Percentiles rank a stretch among this genome's conserved stretches.
These are phyloP conservation scores for Marasmarcha lunaedactyla DNA, from an alignment of 2,888 invertebrate genomes.

Conservation along the genomic window DNA sequence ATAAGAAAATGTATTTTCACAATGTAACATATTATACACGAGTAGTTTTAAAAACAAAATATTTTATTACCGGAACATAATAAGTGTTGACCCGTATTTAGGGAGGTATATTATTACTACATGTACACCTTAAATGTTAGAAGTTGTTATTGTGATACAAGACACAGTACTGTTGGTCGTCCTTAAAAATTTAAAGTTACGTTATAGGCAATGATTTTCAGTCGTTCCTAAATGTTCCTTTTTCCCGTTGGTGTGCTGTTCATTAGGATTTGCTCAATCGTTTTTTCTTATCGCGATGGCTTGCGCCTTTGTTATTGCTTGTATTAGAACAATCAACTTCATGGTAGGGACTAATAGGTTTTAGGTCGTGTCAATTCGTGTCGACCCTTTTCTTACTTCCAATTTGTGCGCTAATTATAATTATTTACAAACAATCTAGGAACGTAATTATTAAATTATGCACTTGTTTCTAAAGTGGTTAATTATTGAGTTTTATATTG, in stretches of 20 bases:
- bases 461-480: too few relatives aligned
- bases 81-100: conserved; percentile 51
- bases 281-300: conserved; percentile 20
- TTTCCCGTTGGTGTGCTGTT: conserved; percentile 36
- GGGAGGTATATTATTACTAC: conserved; percentile 40
- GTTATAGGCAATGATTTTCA: conserved; percentile 38
- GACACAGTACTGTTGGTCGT: conserved; percentile 39
- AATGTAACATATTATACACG: conserved; percentile 64
- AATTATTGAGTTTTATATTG: too few relatives aligned
- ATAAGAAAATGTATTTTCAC: conserved; percentile 62
- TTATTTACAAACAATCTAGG: too few relatives aligned
- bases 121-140: conserved; percentile 55
- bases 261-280: conserved; percentile 60
- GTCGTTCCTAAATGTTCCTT: conserved; percentile 55
- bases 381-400: too few relatives aligned
- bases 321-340: conserved; percentile 1
- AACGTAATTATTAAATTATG: too few relatives aligned
- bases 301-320: conserved; percentile 29
- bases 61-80: conserved; percentile 63
- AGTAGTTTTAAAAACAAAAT: conserved; percentile 59
- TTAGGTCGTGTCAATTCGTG: too few relatives aligned
- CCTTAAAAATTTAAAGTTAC: conserved; percentile 17
- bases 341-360: too few relatives aligned
- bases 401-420: too few relatives aligned
- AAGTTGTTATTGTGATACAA: conserved; percentile 55